Evolutionary conservation across 92 coral and sea anemone genomes (phyloP), one percentile per base, ranked within the genome.

Genomic region (Epizoanthus ramosus): DNA sequence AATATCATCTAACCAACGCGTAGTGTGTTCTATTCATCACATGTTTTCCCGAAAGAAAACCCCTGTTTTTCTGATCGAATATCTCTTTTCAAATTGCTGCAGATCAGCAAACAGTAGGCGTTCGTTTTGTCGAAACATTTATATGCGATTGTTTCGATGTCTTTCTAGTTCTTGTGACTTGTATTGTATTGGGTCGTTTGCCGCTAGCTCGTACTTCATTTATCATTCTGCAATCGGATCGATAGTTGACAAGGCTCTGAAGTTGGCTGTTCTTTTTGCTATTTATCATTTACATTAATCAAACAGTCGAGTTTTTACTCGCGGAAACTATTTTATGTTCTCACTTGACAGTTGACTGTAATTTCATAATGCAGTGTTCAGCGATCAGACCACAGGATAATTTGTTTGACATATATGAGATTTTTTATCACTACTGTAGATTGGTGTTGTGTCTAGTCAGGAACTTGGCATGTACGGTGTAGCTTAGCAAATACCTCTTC

Each of bases 141-240:
- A 60, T n/a, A 2, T 77, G 6, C 21, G 71, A 8, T 63, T 33
- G 13, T 31, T 24, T 2, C n/a, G 14, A 60, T 77, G 58, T 33
- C 16, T n/a, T 28, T 28, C 31, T 28, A 28, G 3, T 52, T 5
- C 22, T 23, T 47, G 24, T 54, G 63, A 52, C 8, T n/a, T 59
- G 82, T 77, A 77, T 35, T 59, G 82, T 77, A 77, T 77, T 77
- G 82, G 82, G 71, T 77, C 60, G 82, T 23, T 77, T 39, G 54
- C 8, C 54, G 14, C 54, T 10, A 50, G 54, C 14, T 10, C 54
- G 13, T 50, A 39, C 63, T 77, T 59, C 12, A 13, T 24, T 77
- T n/a, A 39, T 45, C 52, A 52, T 63, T 77, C 47, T 33, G 39
- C 39, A 76, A 60, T 21, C 45, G 6, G 58, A 22, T 63, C n/a